These are phyloP conservation scores for Melanogrammus aeglefinus DNA, from an alignment of 2,797 vertebrate genomes.

Conservation along the genomic window DNA sequence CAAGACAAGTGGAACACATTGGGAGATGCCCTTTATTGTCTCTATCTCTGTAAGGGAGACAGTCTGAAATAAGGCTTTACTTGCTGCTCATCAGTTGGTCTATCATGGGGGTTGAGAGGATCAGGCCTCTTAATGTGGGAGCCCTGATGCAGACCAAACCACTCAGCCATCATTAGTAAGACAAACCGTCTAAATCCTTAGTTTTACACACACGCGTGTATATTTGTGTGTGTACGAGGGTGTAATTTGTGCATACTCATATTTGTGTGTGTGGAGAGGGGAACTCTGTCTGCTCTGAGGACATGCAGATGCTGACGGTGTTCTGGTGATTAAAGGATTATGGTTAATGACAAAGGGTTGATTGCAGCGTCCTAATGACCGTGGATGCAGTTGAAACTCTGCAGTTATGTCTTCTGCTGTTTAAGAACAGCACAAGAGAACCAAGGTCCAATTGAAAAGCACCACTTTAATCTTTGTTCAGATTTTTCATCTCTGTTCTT, in stretches of 20 bases:
- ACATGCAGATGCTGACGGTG: neutral
- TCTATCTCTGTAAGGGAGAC: neutral
- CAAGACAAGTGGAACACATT: neutral
- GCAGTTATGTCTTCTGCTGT: neutral
- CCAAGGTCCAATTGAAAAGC: neutral
- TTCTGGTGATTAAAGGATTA: conserved; percentile 1
- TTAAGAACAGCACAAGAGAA: neutral
- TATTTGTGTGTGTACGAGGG: conserved; percentile 5
- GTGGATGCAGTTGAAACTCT: neutral
- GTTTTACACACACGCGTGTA: neutral
- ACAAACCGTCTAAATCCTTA: conserved; percentile 27
- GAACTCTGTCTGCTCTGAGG: neutral
- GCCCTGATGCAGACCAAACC: neutral
- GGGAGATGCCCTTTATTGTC: neutral
- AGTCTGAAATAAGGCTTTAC: neutral
- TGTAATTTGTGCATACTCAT: conserved; percentile 6
- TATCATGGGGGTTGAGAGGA: neutral
- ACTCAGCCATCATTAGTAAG: neutral
- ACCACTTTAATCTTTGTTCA: neutral
- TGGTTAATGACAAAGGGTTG: conserved; percentile 20
- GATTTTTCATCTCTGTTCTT: neutral
- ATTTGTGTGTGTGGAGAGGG: neutral
- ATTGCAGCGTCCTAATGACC: conserved; percentile 10
- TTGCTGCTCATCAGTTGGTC: neutral
- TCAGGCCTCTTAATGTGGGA: too few species aligned